phyloP scores from a whole-genome alignment of 1,140 invertebrate genomes.

The Pogonomyrmex barbatus region DNA sequence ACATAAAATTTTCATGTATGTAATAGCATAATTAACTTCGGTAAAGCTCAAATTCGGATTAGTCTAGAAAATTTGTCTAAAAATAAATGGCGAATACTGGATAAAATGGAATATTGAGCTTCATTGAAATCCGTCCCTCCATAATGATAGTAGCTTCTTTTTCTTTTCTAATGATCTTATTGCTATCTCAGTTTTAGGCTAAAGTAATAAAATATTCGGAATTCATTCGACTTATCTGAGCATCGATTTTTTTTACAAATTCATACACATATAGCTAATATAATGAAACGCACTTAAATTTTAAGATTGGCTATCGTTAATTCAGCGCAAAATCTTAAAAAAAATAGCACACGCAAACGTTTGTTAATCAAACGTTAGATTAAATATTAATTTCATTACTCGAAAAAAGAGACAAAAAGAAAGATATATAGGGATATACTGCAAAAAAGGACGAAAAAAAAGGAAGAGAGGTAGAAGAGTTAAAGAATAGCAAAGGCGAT shows the following conservation, averaged over 20 bases:
- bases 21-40: constrained; percentile 50
- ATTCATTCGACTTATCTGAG: constrained; percentile 32
- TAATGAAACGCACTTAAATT: constrained; percentile 25
- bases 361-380: constrained; percentile 57
- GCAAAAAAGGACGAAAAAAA: constrained; percentile 24
- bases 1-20: constrained; percentile 25
- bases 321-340: constrained; percentile 30
- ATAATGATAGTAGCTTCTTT: not conserved
- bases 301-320: constrained; percentile 23
- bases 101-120: constrained; percentile 45
- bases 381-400: constrained; percentile 39
- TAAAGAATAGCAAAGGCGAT: constrained; percentile 52
- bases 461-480: constrained; percentile 29
- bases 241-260: not conserved
- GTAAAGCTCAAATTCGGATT: constrained; percentile 43
- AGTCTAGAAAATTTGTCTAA: constrained; percentile 48
- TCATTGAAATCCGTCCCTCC: constrained; percentile 29
- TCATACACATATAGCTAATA: constrained; percentile 6
- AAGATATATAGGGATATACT: constrained; percentile 32
- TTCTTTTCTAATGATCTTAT: constrained; percentile 56
- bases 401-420: constrained; percentile 19
- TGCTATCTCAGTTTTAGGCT: constrained; percentile 60
- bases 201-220: constrained; percentile 57
- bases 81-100: constrained; percentile 65
- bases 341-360: constrained; percentile 50